These are phyloP conservation scores for Barypeithes pellucidus DNA, from an alignment of 2,888 invertebrate species.

Conservation along the genomic window DNA sequence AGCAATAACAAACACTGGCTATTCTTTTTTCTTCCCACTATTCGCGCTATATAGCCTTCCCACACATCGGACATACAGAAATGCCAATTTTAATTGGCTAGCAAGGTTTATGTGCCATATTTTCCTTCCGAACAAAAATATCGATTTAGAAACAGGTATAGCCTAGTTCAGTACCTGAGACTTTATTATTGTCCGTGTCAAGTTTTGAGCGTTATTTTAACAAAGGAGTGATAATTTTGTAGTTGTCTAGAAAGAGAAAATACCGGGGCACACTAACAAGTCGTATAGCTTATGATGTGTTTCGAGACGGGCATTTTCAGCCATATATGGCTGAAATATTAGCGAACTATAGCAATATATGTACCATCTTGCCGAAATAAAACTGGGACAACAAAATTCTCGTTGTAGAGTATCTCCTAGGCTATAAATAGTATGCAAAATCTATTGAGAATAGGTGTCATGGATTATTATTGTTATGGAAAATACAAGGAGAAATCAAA, in stretches of 20 bases:
- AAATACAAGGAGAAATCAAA: no score
- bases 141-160: constrained; percentile 39
- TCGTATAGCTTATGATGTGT: no score
- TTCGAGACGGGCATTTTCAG: no score
- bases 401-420: no score
- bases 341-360: no score
- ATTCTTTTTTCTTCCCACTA: constrained; percentile 37
- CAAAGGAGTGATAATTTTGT: background rate
- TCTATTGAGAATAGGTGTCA: no score
- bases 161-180: background rate
- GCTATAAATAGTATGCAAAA: no score
- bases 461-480: no score
- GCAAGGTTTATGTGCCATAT: constrained; percentile 44
- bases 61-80: constrained; percentile 40
- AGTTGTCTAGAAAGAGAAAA: background rate
- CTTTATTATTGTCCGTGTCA: background rate
- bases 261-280: background rate
- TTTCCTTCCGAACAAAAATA: constrained; percentile 42
- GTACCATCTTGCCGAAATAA: no score
- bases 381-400: no score
- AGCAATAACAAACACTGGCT: constrained; percentile 26
- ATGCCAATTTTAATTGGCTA: constrained; percentile 44
- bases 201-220: background rate
- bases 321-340: no score
- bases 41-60: constrained; percentile 38